Evolutionary conservation across 1,140 invertebrate genomes (phyloP).

Genomic region (Sinonovacula constricta): DNA sequence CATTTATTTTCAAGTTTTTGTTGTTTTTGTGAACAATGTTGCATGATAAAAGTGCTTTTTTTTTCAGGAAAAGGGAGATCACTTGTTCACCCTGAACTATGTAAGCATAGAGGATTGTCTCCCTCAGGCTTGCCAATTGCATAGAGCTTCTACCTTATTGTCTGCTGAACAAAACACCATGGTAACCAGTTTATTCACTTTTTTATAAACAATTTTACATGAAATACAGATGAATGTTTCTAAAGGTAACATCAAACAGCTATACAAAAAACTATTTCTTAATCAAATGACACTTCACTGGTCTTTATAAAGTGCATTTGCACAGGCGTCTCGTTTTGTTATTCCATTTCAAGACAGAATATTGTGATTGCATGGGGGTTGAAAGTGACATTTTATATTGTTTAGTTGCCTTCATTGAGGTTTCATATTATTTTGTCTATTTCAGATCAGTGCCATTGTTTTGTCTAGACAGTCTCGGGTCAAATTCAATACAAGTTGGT

Average conservation of each 20-base stretch:
- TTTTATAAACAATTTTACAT: not conserved
- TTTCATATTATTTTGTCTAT: constrained; percentile 58
- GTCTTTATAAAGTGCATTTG: not conserved
- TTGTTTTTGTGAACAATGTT: not conserved
- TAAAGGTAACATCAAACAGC: not conserved
- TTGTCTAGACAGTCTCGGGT: constrained; percentile 86
- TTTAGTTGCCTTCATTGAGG: not conserved
- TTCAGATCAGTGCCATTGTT: constrained; percentile 87
- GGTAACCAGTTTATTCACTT: constrained; percentile 80
- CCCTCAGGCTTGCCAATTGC: constrained; percentile 87
- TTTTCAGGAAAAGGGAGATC: constrained; percentile 79
- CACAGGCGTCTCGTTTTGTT: not conserved
- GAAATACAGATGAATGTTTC: not conserved
- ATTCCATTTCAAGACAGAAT: not conserved
- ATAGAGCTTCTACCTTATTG: constrained; percentile 88
- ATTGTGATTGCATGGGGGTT: not conserved
- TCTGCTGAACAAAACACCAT: constrained; percentile 90
- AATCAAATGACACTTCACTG: not conserved
- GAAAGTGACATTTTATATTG: not conserved
- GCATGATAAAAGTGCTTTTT: not conserved
- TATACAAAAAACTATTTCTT: not conserved
- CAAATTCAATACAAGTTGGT: constrained; percentile 87
- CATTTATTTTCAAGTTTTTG: too few relatives aligned
- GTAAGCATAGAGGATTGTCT: constrained; percentile 87
- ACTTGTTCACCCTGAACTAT: constrained; percentile 89